Evolutionary conservation across 2,113 vertebrate species (phyloP).

Genomic region (Forbesichthys agassizii): DNA sequence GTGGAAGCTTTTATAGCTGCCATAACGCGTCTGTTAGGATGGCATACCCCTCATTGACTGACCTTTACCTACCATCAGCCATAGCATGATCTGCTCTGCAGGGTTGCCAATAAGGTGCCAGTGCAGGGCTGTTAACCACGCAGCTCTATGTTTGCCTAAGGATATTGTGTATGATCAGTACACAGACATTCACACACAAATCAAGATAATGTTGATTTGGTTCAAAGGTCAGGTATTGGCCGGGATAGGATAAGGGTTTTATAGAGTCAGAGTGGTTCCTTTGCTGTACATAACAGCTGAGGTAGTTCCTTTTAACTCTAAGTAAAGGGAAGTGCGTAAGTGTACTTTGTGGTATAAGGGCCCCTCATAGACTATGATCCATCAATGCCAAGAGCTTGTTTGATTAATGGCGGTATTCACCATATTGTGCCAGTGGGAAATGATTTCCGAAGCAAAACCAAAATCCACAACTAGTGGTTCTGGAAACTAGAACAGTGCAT

Average conservation of each 20-base stretch:
- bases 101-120: slow-evolving; percentile 44
- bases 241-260: slow-evolving; percentile 34
- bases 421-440: too few relatives aligned
- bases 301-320: neutral
- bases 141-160: slow-evolving; percentile 51
- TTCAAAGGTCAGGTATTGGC: slow-evolving; percentile 37
- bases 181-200: slow-evolving; percentile 29
- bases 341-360: too few relatives aligned
- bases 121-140: slow-evolving; percentile 29
- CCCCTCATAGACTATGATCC: too few relatives aligned
- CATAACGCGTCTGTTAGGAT: slow-evolving; percentile 27
- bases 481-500: too few relatives aligned
- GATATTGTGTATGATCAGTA: slow-evolving; percentile 61
- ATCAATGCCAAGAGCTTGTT: too few relatives aligned
- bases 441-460: too few relatives aligned
- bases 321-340: too few relatives aligned
- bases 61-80: slow-evolving; percentile 47
- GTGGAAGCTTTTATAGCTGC: slow-evolving; percentile 34
- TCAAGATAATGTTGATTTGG: slow-evolving; percentile 41
- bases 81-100: slow-evolving; percentile 23
- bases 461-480: too few relatives aligned
- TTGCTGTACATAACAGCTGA: slow-evolving; percentile 5
- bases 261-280: slow-evolving; percentile 10
- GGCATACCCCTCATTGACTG: slow-evolving; percentile 33
- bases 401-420: too few relatives aligned